These are phyloP conservation scores for Micromesistius poutassou DNA, from an alignment of 2,797 vertebrate species.

Conservation along the genomic window DNA sequence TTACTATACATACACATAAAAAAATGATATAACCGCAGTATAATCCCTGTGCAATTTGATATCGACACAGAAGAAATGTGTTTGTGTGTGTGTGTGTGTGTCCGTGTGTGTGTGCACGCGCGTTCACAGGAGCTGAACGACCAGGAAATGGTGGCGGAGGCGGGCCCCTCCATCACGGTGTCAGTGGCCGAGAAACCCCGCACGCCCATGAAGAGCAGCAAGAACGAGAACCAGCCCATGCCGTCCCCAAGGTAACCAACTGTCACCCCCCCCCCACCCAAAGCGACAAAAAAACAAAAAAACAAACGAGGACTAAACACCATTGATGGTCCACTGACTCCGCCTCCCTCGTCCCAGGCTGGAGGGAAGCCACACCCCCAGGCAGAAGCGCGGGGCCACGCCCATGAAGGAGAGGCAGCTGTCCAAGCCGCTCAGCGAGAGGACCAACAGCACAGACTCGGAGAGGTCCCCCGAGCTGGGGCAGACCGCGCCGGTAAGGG, in stretches of 20 bases:
- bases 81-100: conserved; percentile 32
- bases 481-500: conserved; percentile 82
- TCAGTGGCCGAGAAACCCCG: conserved; percentile 82
- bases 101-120: conserved; percentile 36
- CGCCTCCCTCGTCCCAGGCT: conserved; percentile 62
- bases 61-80: conserved; percentile 9
- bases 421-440: conserved; percentile 87
- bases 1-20: no score
- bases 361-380: conserved; percentile 80
- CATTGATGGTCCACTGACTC: background rate
- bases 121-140: conserved; percentile 76
- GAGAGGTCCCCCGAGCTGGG: conserved; percentile 89
- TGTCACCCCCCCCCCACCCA: background rate
- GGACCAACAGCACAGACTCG: conserved; percentile 92
- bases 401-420: conserved; percentile 89
- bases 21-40: background rate
- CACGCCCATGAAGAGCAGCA: conserved; percentile 82
- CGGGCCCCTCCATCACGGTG: conserved; percentile 76
- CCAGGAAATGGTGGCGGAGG: conserved; percentile 78
- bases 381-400: conserved; percentile 83
- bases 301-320: background rate
- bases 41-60: conserved; percentile 6
- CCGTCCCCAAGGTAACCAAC: conserved; percentile 77
- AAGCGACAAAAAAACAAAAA: no score
- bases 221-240: conserved; percentile 75